phyloP scores from a whole-genome alignment of 2,113 vertebrate species.

The Ctenodactylus gundi region DNA sequence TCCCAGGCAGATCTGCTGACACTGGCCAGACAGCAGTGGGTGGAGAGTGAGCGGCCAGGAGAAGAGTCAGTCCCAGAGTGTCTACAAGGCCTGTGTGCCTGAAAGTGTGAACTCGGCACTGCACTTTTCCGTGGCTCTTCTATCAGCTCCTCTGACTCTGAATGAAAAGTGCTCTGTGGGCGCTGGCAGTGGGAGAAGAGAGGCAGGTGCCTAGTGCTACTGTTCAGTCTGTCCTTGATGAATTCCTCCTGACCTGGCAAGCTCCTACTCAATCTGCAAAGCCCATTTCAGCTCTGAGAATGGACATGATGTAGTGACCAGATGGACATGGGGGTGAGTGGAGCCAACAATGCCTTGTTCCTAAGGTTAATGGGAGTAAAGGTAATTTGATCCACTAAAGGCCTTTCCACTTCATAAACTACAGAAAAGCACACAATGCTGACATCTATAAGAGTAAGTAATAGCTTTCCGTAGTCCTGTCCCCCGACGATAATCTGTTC shows the following conservation, averaged over 20 bases:
- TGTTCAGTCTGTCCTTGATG: too few relatives aligned
- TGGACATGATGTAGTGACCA: neutral
- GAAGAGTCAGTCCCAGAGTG: neutral
- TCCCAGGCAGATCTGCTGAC: neutral
- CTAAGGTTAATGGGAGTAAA: neutral
- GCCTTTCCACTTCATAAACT: neutral
- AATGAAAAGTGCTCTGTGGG: neutral
- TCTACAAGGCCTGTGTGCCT: neutral
- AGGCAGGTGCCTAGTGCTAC: neutral
- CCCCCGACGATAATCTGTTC: neutral
- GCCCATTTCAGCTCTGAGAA: neutral
- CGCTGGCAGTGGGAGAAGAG: neutral
- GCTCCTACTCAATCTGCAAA: conserved; percentile 24
- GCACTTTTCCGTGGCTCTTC: too few relatives aligned
- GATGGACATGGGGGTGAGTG: neutral
- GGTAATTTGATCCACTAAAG: neutral
- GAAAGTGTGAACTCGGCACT: neutral
- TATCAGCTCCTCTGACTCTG: too few relatives aligned
- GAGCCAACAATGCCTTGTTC: neutral
- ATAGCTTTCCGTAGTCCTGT: neutral
- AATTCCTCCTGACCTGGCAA: neutral
- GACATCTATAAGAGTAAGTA: neutral
- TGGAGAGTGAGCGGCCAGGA: neutral
- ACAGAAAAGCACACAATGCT: neutral
- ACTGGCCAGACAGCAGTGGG: neutral